These are phyloP conservation scores for Oscheius sp. DNA, from an alignment of 2,888 invertebrate species.

Conservation along the genomic window DNA sequence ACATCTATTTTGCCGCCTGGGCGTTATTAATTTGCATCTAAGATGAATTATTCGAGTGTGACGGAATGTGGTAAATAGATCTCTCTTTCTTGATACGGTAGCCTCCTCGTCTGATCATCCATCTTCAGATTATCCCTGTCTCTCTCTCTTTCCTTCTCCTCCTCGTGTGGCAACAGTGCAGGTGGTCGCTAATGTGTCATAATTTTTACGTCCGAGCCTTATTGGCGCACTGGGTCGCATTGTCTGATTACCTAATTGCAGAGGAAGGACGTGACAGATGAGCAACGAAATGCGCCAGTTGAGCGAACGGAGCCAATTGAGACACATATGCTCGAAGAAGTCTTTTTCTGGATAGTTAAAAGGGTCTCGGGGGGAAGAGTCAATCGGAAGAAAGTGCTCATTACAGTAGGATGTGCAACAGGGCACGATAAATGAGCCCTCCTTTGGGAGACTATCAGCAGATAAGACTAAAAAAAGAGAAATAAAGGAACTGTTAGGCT, in stretches of 20 bases:
- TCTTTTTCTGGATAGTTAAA: neutral
- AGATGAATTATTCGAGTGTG: conserved; percentile 25
- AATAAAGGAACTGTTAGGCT: too few species aligned
- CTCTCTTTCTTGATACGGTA: neutral
- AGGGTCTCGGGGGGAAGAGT: conserved; percentile 2
- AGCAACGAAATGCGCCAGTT: conserved; percentile 27
- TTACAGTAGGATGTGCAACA: conserved; percentile 27
- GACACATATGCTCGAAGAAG: conserved; percentile 5
- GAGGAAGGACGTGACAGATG: conserved; percentile 27
- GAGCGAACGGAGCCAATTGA: conserved; percentile 23
- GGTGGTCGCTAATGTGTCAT: conserved; percentile 31
- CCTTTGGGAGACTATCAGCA: neutral
- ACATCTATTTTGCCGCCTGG: conserved; percentile 30
- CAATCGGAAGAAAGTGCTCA: conserved; percentile 18
- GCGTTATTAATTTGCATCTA: conserved; percentile 31
- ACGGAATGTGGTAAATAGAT: conserved; percentile 25
- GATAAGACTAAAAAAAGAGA: neutral
- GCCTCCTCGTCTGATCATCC: neutral
- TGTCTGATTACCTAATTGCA: conserved; percentile 29
- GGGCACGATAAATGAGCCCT: neutral
- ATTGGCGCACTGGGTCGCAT: conserved; percentile 28
- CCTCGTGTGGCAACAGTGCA: conserved; percentile 26
- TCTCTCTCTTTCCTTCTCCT: neutral
- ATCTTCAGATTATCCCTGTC: too few species aligned
- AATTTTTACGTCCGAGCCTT: conserved; percentile 27